Conservation (phyloP, 2,113 vertebrate species). For the Cacatua alba region DNA sequence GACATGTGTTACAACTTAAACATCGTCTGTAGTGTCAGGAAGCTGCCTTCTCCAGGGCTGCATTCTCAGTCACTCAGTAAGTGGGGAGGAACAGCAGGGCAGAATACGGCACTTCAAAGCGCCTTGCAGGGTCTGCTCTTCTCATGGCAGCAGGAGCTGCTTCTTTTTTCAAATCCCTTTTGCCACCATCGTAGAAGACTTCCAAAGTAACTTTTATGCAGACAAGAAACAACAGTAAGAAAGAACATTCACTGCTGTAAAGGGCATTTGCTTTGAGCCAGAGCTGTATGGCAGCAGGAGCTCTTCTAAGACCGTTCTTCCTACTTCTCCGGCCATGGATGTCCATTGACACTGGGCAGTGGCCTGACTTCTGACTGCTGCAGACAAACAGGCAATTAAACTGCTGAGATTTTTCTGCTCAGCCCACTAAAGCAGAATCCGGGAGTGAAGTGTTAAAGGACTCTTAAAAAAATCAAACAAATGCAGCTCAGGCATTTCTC, state of each 20-base stretch:
- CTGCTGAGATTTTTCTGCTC: background rate
- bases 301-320: background rate
- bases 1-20: background rate
- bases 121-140: background rate
- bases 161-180: background rate
- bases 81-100: background rate
- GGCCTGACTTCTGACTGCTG: background rate
- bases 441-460: background rate
- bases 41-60: background rate
- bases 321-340: background rate
- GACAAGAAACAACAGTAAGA: background rate
- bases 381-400: background rate
- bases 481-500: background rate
- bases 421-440: background rate
- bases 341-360: background rate
- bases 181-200: background rate
- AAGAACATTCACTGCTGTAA: background rate
- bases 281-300: background rate
- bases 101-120: background rate
- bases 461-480: background rate
- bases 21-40: background rate
- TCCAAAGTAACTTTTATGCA: background rate
- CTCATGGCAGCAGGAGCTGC: background rate
- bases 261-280: background rate
- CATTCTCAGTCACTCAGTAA: background rate